Base-by-base conservation (phyloP, 1,140 invertebrate species). In the Drosophila kikkawai region DNA sequence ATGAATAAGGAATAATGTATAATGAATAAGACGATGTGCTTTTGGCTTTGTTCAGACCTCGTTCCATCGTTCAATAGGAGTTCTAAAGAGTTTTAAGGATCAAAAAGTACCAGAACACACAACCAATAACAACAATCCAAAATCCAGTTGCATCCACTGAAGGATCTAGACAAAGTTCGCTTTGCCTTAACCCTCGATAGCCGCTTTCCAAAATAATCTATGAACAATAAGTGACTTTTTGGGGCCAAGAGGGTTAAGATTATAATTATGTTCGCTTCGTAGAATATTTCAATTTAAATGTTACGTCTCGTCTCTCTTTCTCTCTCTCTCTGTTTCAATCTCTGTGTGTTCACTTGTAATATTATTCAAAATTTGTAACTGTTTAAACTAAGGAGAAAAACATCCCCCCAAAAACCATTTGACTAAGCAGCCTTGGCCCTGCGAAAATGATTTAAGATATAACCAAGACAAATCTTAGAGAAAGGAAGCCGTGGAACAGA, bases 401-500 rank as follows among this genome's bases (percentile, higher is more conserved):
- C 3, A 5, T 11, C 26, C 22, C 44, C 32, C 6, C 64, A 45
- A 3, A 45, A 3, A 22, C 12, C 7, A 15, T 67, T 29, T 45
- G 68, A 71, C 65, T 71, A 48, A 57, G 68, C 68, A 69, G 68
- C 50, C 44, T 34, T 47, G 42, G 17, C 50, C 50, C 68, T 71
- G 68, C 68, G 50, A 48, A 26, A 48, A 48, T 1, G 13, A 48
- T 48, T 22, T 66, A 64, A 76, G 48, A 73, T 36, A 73, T 36
- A 66, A 66, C 44, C 59, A 76, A 76, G 60, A 76, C 48, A 77
- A 55, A 77, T 77, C 63, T 73, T 75, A 75, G 29, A 51, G 39
- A 19, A 75, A 75, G 57, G 22, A 48, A 48, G 45, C 45, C 61
- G 37, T 44, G 53, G 44, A 58, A 59, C 59, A 64, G 39, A 79